A percentile compares a stretch with the other conserved stretches of the same genome.
Evolutionary conservation across 2,797 vertebrate genomes (phyloP).

Genomic region (Pitangus sulphuratus): DNA sequence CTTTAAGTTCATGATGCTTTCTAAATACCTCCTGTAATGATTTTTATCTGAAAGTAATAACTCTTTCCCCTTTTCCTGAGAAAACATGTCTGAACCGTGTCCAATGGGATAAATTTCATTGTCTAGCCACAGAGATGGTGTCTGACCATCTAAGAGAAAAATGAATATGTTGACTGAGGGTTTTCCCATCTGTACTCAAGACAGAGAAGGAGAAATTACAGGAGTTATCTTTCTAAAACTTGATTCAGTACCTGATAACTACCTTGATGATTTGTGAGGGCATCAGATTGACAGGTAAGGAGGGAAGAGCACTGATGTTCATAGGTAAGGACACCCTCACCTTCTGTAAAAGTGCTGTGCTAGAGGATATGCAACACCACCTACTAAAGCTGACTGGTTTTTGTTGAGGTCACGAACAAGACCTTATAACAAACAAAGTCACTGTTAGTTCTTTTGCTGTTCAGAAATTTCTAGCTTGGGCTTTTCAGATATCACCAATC

Average conservation of each 20-base stretch:
- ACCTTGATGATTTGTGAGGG: not conserved
- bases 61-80: not conserved
- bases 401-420: not conserved
- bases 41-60: not conserved
- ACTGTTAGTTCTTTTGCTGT: not conserved
- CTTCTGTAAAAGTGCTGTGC: not conserved
- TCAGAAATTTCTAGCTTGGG: not conserved
- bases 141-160: not conserved
- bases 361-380: not conserved
- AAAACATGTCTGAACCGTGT: not conserved
- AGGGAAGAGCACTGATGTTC: not conserved
- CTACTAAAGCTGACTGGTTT: not conserved
- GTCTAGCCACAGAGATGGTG: not conserved
- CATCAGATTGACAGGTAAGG: not conserved
- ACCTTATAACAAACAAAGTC: not conserved
- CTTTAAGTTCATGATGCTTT: not conserved
- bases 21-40: not conserved
- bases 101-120: not conserved
- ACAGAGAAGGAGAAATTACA: not conserved
- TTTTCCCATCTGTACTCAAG: not conserved
- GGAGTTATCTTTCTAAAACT: not conserved
- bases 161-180: accelerated
- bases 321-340: not conserved
- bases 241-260: not conserved
- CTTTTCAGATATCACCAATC: not conserved